Base-by-base conservation (phyloP, 2,888 invertebrate species). In the Agrotis exclamationis region DNA sequence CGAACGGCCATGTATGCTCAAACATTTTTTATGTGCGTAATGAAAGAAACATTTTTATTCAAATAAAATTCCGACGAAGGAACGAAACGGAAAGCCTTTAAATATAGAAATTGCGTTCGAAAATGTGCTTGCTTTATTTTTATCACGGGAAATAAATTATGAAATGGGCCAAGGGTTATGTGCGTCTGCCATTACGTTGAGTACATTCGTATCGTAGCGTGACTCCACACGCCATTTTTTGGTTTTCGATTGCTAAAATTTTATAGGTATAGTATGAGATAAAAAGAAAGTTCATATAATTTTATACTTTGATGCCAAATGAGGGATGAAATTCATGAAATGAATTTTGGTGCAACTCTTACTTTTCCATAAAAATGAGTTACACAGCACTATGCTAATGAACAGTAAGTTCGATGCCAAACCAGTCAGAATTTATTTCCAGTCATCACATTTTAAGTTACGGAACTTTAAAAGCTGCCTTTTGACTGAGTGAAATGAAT, bases 401-500 rank as follows among this genome's bases (percentile, higher is more conserved):
- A 76, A 60, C n/a, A 60, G 24, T 45, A 48, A 79, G 76, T 79
- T 79, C 60, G 70, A 74, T 74, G 64, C 80, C 76, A 85, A 88
- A 85, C 77, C 86, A 85, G 85, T 84, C 81, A 70, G 82, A 90
- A 91, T 89, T 91, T 91, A 92, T 91, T 90, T 90, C 89, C 84
- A 91, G 85, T 90, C 90, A 91, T 90, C 90, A 88, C 85, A 90
- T 88, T 87, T 87, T 86, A 88, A 90, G 88, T 91, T 87, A 83
- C 79, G 86, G 74, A 82, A 84, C 79, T 86, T 84, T 79, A 76
- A 73, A 84, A 85, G 86, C 90, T 86, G 90, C 90, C 92, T 93
- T 93, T 92, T 93, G 92, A 91, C 85, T 86, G 84, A 82, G 87
- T 81, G 92, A 89, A 93, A 93, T 93, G 92, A 95, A 94, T 95